phyloP scores from a whole-genome alignment of 1,140 invertebrate species.

The Drosophila tani region DNA sequence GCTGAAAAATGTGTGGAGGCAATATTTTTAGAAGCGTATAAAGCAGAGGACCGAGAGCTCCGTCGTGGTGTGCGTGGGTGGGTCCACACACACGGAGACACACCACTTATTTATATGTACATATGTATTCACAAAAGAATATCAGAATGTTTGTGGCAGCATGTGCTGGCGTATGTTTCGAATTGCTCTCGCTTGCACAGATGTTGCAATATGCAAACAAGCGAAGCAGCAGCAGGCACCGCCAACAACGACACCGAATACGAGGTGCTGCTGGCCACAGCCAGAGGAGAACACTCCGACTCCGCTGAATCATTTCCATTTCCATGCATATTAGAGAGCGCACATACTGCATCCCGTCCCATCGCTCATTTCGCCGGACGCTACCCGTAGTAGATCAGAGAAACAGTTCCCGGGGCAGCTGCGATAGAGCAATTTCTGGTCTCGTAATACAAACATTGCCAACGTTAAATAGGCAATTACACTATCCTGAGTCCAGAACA shows the following conservation, averaged over 20 bases:
- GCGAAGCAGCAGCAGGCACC: slow-evolving; percentile 60
- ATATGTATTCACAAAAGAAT: slow-evolving; percentile 9
- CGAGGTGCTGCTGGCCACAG: slow-evolving; percentile 43
- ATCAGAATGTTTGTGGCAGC: slow-evolving; percentile 30
- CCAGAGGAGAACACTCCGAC: slow-evolving; percentile 5
- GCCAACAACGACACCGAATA: slow-evolving; percentile 20
- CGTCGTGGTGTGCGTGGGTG: slow-evolving; percentile 27
- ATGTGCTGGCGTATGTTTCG: slow-evolving; percentile 71
- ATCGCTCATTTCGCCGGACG: slow-evolving; percentile 1
- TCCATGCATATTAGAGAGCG: slow-evolving; percentile 16
- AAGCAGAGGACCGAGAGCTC: neutral
- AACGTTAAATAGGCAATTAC: neutral
- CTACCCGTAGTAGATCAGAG: slow-evolving; percentile 15
- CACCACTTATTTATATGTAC: slow-evolving; percentile 26
- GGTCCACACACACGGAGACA: slow-evolving; percentile 2
- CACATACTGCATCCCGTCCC: neutral
- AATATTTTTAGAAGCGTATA: slow-evolving; percentile 45
- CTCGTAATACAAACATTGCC: slow-evolving; percentile 17
- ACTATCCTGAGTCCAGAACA: neutral
- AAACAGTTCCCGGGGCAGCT: neutral
- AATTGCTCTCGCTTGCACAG: slow-evolving; percentile 76
- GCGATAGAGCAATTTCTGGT: slow-evolving; percentile 47
- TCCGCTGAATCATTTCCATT: slow-evolving; percentile 31
- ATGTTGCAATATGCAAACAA: slow-evolving; percentile 81
- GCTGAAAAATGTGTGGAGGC: slow-evolving; percentile 33